Evolutionary conservation across 2,888 invertebrate genomes (phyloP).

Genomic region (Mimumesa dahlbomi): DNA sequence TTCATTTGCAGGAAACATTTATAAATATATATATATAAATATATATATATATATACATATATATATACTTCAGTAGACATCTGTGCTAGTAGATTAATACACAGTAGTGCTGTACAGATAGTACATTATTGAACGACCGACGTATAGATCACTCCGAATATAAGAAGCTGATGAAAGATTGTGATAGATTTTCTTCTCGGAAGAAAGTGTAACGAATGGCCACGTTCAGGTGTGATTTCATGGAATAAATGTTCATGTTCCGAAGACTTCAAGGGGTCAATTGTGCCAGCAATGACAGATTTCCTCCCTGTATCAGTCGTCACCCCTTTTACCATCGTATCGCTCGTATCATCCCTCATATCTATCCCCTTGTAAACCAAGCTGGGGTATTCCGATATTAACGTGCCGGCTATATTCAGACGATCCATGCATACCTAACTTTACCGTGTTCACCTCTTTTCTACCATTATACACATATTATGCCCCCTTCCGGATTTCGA

Average conservation of each 20-base stretch:
- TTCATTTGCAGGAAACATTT: too few species aligned
- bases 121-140: too few species aligned
- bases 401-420: conserved; percentile 74
- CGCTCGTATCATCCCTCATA: conserved; percentile 36
- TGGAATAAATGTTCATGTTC: too few species aligned
- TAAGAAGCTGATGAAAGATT: too few species aligned
- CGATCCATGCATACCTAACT: conserved; percentile 76
- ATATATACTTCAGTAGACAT: too few species aligned
- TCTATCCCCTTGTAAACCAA: conserved; percentile 30
- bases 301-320: conserved; percentile 42
- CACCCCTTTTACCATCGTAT: conserved; percentile 14
- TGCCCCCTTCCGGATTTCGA: conserved; percentile 40
- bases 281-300: conserved; percentile 54
- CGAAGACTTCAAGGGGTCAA: conserved; percentile 58
- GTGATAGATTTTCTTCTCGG: too few species aligned
- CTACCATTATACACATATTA: conserved; percentile 51
- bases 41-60: too few species aligned
- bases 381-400: conserved; percentile 73
- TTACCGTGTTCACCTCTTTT: conserved; percentile 47
- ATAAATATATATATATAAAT: too few species aligned
- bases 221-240: too few species aligned
- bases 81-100: too few species aligned
- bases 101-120: too few species aligned
- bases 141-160: too few species aligned
- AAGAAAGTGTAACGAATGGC: not conserved